A percentile compares a stretch with the other conserved stretches of the same genome.
phyloP scores from a whole-genome alignment of 2,888 invertebrate genomes.

The Nyleta sp. region DNA sequence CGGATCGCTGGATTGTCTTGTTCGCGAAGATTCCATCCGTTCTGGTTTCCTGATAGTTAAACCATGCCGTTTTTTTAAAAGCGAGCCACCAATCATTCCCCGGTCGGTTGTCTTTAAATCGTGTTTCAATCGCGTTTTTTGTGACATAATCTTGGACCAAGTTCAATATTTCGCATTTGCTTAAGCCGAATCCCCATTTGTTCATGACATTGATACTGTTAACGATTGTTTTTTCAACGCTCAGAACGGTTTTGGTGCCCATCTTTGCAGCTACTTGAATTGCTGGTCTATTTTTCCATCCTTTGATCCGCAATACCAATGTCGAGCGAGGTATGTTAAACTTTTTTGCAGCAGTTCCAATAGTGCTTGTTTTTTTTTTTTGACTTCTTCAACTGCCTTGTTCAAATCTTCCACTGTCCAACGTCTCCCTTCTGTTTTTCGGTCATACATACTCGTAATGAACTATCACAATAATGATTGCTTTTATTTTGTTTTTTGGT shows the following conservation, averaged over 20 bases:
- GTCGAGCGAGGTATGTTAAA: constrained; percentile 7
- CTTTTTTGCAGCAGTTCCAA: not conserved
- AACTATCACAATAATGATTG: too few relatives aligned
- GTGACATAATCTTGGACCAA: constrained; percentile 7
- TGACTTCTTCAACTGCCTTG: not conserved
- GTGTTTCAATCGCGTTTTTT: constrained; percentile 13
- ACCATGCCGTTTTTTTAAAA: constrained; percentile 4
- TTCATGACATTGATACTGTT: constrained; percentile 10
- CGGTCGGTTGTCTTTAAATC: constrained; percentile 16
- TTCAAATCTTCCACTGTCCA: not conserved
- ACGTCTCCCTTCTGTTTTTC: not conserved
- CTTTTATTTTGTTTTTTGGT: too few relatives aligned
- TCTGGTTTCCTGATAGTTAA: constrained; percentile 17
- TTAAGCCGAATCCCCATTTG: constrained; percentile 21
- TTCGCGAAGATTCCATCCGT: constrained; percentile 14
- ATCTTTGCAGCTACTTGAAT: not conserved
- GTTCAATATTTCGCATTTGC: constrained; percentile 19
- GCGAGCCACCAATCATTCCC: constrained; percentile 17
- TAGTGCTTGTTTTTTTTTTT: not conserved
- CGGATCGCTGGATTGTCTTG: constrained; percentile 16
- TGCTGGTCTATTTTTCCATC: constrained; percentile 6
- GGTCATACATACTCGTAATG: too few relatives aligned
- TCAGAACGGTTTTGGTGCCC: not conserved
- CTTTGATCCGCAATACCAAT: constrained; percentile 2
- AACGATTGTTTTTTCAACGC: constrained; percentile 9